Evolutionary conservation across 2,113 vertebrate genomes (phyloP), one percentile per base, ranked within the genome.

Genomic region (Grus americana): DNA sequence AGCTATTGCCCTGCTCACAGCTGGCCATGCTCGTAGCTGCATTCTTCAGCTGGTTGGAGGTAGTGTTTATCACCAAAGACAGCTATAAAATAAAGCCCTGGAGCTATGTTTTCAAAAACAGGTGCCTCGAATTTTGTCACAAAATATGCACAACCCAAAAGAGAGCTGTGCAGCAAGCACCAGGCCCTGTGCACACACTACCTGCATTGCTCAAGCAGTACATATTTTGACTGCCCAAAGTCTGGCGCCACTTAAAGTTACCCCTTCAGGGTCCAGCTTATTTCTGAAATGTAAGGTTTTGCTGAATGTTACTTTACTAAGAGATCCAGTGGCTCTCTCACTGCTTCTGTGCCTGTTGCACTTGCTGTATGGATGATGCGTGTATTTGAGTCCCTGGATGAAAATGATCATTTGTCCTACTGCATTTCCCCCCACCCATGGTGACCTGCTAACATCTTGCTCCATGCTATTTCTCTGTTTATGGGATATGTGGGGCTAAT

Each of bases 61-160:
- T 49, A 70, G 80, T 29, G 34, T 92, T 96, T 96, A 81, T 96
- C 94, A 79, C 78, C 38, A 72, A 79, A 78, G 66, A 42, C 22
- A 92, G 91, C 88, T 93, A 75, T 95, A 97, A 97, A 96, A 87
- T 49, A 87, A 75, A 85, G 62, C 68, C 91, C 76, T 30, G 22
- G 44, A 65, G 91, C 46, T 78, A 38, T 1, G 2, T 79, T 82
- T 94, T 94, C 70, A 75, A 85, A 88, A 95, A 65, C 75, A 97
- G 73, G 91, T 97, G 86, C 46, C 83, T 89, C 80, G 65, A 30
- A 65, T 83, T 19, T 11, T 36, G 36, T 59, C 88, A 66, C 55
- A 94, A 88, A 86, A 59, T 44, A 86, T 36, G 55, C 63, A 84
- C 61, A 61, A 78, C 85, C 70, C 36, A 22, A 38, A 72, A 76